These are phyloP conservation scores for Merops nubicus DNA, from an alignment of 2,113 vertebrate species.

Conservation along the genomic window DNA sequence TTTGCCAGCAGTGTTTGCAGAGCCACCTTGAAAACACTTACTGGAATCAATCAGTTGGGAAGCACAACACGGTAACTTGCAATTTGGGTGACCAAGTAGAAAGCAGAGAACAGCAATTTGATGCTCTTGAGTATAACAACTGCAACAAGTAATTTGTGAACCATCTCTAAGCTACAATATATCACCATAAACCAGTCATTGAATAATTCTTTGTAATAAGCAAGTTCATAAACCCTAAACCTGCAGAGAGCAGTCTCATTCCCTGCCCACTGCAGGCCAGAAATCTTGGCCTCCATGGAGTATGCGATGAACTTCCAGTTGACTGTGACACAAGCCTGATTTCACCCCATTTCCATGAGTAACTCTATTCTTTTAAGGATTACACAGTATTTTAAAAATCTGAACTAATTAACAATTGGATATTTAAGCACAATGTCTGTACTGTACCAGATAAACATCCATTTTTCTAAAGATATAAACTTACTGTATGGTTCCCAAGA, in stretches of 20 bases:
- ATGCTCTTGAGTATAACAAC: not conserved
- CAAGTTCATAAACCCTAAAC: not conserved
- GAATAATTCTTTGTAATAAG: not conserved
- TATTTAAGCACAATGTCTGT: not conserved
- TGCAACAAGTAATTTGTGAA: not conserved
- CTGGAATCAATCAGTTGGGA: not conserved
- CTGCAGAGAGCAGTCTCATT: not conserved
- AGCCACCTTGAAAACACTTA: not conserved
- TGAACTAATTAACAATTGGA: not conserved
- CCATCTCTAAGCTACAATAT: not conserved
- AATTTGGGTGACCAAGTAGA: not conserved
- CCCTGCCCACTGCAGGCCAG: not conserved
- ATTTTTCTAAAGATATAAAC: not conserved
- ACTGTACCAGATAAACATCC: not conserved
- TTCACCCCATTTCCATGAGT: not conserved
- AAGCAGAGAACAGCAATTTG: not conserved
- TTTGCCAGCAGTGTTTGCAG: not conserved
- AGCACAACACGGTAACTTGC: not conserved
- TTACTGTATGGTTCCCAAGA: not conserved
- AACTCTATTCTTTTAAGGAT: not conserved
- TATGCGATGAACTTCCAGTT: not conserved
- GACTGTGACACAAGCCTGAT: not conserved
- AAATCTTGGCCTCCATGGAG: not conserved
- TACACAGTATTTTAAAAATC: not conserved
- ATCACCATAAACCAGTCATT: conserved; percentile 5